Percentiles rank a stretch among this genome's conserved stretches.
phyloP scores from a whole-genome alignment of 2,113 vertebrate genomes.

The Paramisgurnus dabryanus region DNA sequence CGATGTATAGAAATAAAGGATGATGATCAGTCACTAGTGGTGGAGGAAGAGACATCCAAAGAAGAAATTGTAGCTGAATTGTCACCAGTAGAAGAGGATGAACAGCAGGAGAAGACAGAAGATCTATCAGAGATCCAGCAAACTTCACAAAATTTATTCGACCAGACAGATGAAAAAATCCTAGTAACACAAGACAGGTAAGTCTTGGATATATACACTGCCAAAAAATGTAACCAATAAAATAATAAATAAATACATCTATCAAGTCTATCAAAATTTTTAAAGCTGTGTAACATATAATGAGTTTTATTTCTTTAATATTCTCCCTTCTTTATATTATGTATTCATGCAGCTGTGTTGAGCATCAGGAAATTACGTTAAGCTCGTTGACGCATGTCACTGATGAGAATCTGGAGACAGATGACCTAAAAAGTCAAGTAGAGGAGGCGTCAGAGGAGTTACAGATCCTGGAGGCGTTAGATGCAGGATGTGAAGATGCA shows the following conservation, averaged over 20 bases:
- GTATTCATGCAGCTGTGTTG: slow-evolving; percentile 59
- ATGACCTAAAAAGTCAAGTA: slow-evolving; percentile 74
- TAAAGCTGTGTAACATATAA: too few relatives aligned
- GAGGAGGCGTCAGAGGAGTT: slow-evolving; percentile 53
- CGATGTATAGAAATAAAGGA: slow-evolving; percentile 43
- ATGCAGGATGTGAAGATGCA: background rate
- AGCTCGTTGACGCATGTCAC: slow-evolving; percentile 70
- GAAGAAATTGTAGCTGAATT: slow-evolving; percentile 1
- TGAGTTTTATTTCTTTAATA: too few relatives aligned
- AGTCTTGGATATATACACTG: background rate
- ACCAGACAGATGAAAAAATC: slow-evolving; percentile 37
- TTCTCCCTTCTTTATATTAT: background rate
- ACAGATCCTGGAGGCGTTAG: slow-evolving; percentile 18
- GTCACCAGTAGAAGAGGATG: slow-evolving; percentile 40
- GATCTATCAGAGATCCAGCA: background rate
- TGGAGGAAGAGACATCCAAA: slow-evolving; percentile 42
- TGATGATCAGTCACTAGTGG: slow-evolving; percentile 35
- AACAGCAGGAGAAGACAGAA: slow-evolving; percentile 24
- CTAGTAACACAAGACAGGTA: slow-evolving; percentile 61
- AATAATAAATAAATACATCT: too few relatives aligned
- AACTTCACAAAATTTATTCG: slow-evolving; percentile 4
- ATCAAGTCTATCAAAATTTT: too few relatives aligned
- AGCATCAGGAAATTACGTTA: slow-evolving; percentile 55
- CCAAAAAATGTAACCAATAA: too few relatives aligned
- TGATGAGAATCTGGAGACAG: slow-evolving; percentile 65